A percentile compares a stretch with the other conserved stretches of the same genome.
These are phyloP conservation scores for Hartigia nigra DNA, from an alignment of 2,888 invertebrate genomes.

Conservation along the genomic window DNA sequence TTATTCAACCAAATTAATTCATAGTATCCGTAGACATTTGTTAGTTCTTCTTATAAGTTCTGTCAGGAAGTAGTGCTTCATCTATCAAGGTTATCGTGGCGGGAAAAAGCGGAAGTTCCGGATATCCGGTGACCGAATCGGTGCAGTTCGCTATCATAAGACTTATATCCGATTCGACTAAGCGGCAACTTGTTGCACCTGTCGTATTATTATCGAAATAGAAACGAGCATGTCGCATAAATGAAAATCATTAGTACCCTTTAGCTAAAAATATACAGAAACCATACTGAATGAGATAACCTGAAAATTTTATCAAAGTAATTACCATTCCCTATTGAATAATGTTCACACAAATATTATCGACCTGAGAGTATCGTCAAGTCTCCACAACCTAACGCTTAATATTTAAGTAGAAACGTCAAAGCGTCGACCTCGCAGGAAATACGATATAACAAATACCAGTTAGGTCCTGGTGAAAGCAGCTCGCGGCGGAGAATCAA, in stretches of 20 bases:
- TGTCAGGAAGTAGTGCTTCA: background rate
- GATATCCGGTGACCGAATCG: background rate
- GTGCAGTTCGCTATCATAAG: background rate
- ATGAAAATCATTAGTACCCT: background rate
- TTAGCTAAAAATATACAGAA: background rate
- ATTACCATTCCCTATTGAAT: background rate
- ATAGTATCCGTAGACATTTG: background rate
- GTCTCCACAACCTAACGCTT: background rate
- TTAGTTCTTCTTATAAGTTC: background rate
- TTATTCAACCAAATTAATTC: background rate
- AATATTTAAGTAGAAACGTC: background rate
- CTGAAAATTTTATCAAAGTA: background rate
- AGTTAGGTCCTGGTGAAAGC: background rate
- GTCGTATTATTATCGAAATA: background rate
- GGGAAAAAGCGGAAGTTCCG: background rate
- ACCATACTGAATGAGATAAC: background rate
- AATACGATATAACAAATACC: background rate
- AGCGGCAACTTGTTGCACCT: conserved; percentile 6
- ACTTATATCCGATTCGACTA: background rate
- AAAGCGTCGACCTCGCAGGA: background rate
- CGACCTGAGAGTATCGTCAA: background rate
- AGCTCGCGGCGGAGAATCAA: background rate
- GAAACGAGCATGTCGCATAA: background rate
- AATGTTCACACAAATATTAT: background rate
- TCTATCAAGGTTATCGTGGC: background rate